Base-by-base conservation (phyloP, 2,888 invertebrate species). In the Orthosia cruda region DNA sequence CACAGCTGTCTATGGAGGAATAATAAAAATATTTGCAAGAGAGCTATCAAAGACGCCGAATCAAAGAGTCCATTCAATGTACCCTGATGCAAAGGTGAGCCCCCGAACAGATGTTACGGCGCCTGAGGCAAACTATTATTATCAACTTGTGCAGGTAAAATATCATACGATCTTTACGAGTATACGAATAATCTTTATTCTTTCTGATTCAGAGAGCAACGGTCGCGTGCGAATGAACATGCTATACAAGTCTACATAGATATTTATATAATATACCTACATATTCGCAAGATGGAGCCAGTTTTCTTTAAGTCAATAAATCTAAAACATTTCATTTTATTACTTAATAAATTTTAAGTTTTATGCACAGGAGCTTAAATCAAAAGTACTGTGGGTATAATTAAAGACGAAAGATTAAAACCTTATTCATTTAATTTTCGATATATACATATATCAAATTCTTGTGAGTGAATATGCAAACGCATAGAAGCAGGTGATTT, bases 81-180 rank as follows among this genome's bases (percentile, higher is more conserved):
- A 87, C 88, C 86, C 87, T 87, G 86, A 85, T 90, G 92, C 92
- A 92, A 93, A 89, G 87, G 87, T 85, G 87, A 87, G 87, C 87
- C 90, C 90, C 88, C 83, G 85, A 94, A 94, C 96, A 96, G 96
- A 93, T 96, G 96, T 93, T 92, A 71, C 86, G 72, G 65, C 81
- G 86, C 88, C 83, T 83, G 82, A 80, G 82, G 86, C 86, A 62
- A 77, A 80, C 88, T 92, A 93, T 94, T 95, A 94, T 94, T 93
- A 92, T 82, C 73, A 77, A 80, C 77, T 84, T 82, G 86, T 67
- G 73, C 95, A 95, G 95, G 94, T 95, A 95, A 92, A 95, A 93
- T 90, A 93, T 91, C 90, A 82, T 90, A 89, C 90, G 91, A 92
- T 91, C 82, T 86, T 81, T 80, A 57, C 63, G 50, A 59, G 47